phyloP scores from a whole-genome alignment of 2,797 vertebrate species.

The Premnoplex brunnescens region DNA sequence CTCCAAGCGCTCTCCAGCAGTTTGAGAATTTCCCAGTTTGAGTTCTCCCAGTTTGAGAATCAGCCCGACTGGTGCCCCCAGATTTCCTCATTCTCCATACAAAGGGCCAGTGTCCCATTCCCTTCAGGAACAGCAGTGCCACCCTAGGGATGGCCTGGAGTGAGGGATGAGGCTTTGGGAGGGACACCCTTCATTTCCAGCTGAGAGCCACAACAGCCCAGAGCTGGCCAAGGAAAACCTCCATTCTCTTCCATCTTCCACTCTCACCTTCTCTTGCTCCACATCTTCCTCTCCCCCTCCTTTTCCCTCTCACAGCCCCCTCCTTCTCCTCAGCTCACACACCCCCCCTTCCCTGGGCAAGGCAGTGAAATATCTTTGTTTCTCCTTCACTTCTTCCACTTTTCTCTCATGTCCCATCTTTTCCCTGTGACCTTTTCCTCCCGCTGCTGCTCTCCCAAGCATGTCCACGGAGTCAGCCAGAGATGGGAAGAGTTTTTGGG shows the following conservation, averaged over 20 bases:
- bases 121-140: background rate
- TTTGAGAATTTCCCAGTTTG: too few species aligned
- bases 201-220: background rate
- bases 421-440: background rate
- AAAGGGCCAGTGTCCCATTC: too few species aligned
- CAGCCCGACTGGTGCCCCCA: background rate
- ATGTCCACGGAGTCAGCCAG: background rate
- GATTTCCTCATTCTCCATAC: accelerated
- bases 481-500: background rate
- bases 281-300: background rate
- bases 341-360: background rate
- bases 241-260: background rate
- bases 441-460: background rate
- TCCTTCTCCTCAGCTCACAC: too few species aligned
- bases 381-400: background rate
- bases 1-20: background rate
- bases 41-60: accelerated
- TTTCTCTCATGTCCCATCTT: background rate
- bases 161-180: background rate
- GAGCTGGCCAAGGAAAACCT: background rate
- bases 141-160: background rate
- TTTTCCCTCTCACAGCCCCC: background rate
- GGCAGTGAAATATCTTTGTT: background rate
- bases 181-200: background rate
- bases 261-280: background rate